Evolutionary conservation across 2,113 vertebrate genomes (phyloP).

Genomic region (Bucco capensis): DNA sequence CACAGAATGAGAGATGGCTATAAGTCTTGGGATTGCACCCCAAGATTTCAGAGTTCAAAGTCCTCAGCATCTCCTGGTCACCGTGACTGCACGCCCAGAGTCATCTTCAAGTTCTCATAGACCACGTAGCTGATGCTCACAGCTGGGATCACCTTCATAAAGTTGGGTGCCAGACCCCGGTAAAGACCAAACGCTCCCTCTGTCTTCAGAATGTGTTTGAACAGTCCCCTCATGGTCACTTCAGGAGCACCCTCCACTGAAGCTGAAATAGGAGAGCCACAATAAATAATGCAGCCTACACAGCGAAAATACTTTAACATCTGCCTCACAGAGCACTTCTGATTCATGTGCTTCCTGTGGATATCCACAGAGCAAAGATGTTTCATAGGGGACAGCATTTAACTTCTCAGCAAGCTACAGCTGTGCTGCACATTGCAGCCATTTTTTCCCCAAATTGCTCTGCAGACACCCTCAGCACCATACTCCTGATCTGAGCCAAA

Average conservation of each 20-base stretch:
- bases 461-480: neutral
- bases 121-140: conserved; percentile 99
- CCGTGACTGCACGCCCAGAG: conserved; percentile 87
- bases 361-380: neutral
- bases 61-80: conserved; percentile 67
- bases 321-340: neutral
- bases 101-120: conserved; percentile 91
- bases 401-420: neutral
- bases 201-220: conserved; percentile 88
- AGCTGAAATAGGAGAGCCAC: conserved; percentile 68
- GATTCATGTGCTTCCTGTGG: neutral
- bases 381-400: neutral
- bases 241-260: conserved; percentile 83
- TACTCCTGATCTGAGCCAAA: neutral
- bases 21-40: conserved; percentile 57
- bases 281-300: neutral
- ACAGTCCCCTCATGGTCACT: conserved; percentile 89
- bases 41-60: conserved; percentile 59
- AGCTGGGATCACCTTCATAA: conserved; percentile 98
- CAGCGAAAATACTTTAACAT: neutral
- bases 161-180: conserved; percentile 93
- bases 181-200: conserved; percentile 91
- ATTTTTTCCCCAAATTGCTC: neutral
- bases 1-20: conserved; percentile 92
- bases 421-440: rapidly evolving